Conservation (phyloP, 1,140 invertebrate species). For the Pseudomyrmex cubaensis region DNA sequence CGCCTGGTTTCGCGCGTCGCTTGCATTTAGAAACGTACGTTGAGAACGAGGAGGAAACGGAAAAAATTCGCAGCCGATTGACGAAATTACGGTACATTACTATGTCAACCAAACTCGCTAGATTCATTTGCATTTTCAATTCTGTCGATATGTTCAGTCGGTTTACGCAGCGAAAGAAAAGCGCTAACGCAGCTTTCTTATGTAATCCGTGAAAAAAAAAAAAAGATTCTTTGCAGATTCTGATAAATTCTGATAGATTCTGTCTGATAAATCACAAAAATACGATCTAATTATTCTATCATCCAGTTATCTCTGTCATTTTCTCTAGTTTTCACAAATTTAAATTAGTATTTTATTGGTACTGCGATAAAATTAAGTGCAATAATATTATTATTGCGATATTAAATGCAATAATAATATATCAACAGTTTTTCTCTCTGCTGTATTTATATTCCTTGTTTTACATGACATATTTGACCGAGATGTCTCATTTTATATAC, state of each 20-base stretch:
- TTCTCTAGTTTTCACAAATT: no score
- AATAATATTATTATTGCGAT: no score
- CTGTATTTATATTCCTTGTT: no score
- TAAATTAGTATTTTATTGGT: no score
- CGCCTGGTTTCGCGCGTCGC: neutral
- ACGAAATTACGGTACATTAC: conserved; percentile 8
- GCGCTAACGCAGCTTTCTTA: neutral
- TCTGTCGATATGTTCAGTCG: conserved; percentile 15
- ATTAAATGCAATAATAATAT: no score
- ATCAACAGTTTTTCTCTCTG: no score
- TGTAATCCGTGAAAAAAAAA: neutral
- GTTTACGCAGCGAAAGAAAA: neutral
- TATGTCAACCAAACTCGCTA: conserved; percentile 40
- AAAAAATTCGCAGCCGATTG: neutral
- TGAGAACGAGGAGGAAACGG: neutral
- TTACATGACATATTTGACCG: no score
- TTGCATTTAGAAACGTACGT: conserved; percentile 37
- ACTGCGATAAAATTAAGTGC: no score
- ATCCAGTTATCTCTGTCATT: neutral
- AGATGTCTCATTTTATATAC: no score
- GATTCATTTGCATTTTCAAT: conserved; percentile 16
- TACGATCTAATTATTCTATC: neutral
- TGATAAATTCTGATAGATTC: no score
- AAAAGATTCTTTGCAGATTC: no score
- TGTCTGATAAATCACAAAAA: no score